Evolutionary conservation across 53 echinoderm and acorn worm genomes (phyloP), one percentile per base, ranked within the genome.

Genomic region (Echinarachnius parma): DNA sequence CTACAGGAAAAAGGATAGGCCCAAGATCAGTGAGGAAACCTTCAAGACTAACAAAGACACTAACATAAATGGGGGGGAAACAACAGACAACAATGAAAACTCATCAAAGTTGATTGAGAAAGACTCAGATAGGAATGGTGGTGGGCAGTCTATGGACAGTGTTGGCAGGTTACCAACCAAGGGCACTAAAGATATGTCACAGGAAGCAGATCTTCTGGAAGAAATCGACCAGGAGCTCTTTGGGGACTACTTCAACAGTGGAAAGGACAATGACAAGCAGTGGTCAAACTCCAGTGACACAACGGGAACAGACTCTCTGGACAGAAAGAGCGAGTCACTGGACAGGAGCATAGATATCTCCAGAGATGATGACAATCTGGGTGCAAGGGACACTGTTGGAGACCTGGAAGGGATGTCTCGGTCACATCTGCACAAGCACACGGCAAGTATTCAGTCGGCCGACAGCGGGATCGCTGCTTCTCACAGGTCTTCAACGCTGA

Each of bases 181-280:
- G 30, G 42, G 77, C 0, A 39, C 48, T 11, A 60, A 76, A 11
- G 77, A 54, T 4, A 42, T 59, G 28, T 72, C 86, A 3, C 28
- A 60, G 4, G 98, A 92, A 35, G 98, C 91, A 49, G 86, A 91
- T 16, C 81, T 98, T 3, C 44, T 98, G 23, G 75, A 83, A 9
- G 46, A 91, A 63, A 98, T 98, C 5, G 91, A 98, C 22, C 76
- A 85, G 63, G 98, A 98, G 59, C 65, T 98, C 8, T 94, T 81
- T 59, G 94, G 94, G 54, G 65, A 78, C 13, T 84, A 77, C 67
- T 94, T 94, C 64, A 87, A 94, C 48, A 67, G 10, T 60, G 56
- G 28, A 26, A 65, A 46, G 30, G 47, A 65, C 16, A 44, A 65
- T 45, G 59, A 33, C 59, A 44, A 4, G 10, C 33, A 52, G 21